Base-by-base conservation (phyloP, 2,888 invertebrate genomes). In the Latheticus oryzae region DNA sequence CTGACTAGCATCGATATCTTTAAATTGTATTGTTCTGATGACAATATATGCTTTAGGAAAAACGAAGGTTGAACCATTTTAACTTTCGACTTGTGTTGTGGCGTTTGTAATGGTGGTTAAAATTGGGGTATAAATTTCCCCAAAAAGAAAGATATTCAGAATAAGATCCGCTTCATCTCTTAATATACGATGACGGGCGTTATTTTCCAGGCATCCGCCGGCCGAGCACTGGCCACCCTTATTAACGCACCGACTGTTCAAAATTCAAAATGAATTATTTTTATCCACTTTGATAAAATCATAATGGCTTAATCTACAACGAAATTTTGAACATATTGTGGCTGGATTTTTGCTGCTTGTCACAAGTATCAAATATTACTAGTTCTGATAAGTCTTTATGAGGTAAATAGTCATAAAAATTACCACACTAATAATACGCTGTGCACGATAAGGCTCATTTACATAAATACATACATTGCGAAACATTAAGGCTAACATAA, bases 281-380 rank as follows among this genome's bases (percentile, higher is more conserved):
- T 32, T 7, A 15, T 17, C 35, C 8, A 45, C 47, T 32, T 15
- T 23, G 47, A 47, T 47, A 33, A 35, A 23, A 47, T 45, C 45
- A 13, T 47, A 47, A 47, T 47, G 33, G 33, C 15, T 47, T 51
- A 51, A 38, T 30, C 38, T 30, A 40, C 30, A 24, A 48, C 17
- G 48, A 48, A 48, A 48, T 26, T 48, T 48, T 48, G 13, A 35
- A 21, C 45, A 48, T 35, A 48, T 35, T 48, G 35, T 12, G 37
- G 16, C 26, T 15, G 15, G 19, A 26, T 32, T 32, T 19, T n/a
- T 2, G 12, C 19, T 8, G 11, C 8, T 12, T 33, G n/a, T 12
- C 15, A 15, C 12, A 16, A 33, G 13, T 35, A 28, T 51, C 13
- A 51, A 12, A 17, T 16, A 19, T 35, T 35, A 21, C 24, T 24